These are phyloP conservation scores for Pygoscelis antarcticus DNA, from an alignment of 2,113 vertebrate species.

Conservation along the genomic window DNA sequence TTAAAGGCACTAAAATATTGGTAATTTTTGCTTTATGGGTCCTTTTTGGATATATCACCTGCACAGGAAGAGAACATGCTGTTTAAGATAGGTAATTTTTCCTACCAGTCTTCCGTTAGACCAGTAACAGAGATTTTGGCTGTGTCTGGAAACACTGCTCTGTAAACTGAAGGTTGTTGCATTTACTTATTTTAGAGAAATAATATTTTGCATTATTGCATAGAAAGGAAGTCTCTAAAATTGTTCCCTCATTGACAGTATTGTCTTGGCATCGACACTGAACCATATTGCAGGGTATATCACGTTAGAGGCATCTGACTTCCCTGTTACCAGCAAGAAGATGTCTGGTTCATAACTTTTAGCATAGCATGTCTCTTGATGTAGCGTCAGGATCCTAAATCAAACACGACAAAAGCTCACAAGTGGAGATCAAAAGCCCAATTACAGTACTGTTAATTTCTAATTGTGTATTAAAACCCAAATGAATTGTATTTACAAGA, in stretches of 20 bases:
- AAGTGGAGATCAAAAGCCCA: background rate
- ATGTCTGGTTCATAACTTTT: constrained; percentile 38
- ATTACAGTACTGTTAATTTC: constrained; percentile 7
- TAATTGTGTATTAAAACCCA: background rate
- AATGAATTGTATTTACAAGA: background rate
- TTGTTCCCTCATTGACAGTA: background rate
- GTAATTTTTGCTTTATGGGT: background rate
- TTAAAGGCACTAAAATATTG: background rate
- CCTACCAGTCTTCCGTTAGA: background rate
- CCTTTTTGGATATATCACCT: background rate
- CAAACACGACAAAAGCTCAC: background rate
- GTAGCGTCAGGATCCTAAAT: background rate
- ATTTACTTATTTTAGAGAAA: background rate
- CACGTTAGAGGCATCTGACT: background rate
- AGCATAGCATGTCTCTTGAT: background rate
- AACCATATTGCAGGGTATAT: background rate
- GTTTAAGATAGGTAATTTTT: background rate
- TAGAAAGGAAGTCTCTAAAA: background rate
- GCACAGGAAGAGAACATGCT: background rate
- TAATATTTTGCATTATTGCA: background rate
- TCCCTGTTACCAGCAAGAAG: background rate
- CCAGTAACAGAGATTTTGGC: background rate
- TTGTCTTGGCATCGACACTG: background rate
- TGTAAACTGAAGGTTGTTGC: background rate
- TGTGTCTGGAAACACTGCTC: background rate